phyloP scores from a whole-genome alignment of 2,888 invertebrate species.

The Megaustenia siamemsis region DNA sequence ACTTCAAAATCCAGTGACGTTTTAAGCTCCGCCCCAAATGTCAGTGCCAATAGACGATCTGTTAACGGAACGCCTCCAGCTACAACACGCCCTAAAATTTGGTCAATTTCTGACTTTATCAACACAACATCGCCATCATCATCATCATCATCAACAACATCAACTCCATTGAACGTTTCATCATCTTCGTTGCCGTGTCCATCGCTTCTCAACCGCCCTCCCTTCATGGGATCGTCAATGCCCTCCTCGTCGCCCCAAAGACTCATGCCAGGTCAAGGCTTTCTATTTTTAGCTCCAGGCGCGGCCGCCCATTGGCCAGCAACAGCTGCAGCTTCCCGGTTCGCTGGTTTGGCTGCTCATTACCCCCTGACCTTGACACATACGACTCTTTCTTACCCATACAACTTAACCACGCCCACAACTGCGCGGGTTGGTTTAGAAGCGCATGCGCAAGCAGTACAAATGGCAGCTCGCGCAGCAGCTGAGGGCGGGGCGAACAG shows the following conservation, averaged over 20 bases:
- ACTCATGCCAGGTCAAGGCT: conserved; percentile 55
- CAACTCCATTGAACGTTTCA: conserved; percentile 14
- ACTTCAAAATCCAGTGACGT: not conserved
- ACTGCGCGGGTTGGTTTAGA: conserved; percentile 56
- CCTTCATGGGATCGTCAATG: conserved; percentile 20
- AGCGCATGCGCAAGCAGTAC: conserved; percentile 34
- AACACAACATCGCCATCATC: conserved; percentile 47
- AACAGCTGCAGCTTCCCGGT: conserved; percentile 64
- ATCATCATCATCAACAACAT: conserved; percentile 25
- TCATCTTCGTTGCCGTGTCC: conserved; percentile 8
- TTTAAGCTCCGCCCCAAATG: not conserved
- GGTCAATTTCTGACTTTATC: conserved; percentile 52
- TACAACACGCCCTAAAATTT: conserved; percentile 45
- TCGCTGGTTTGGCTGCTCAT: conserved; percentile 51
- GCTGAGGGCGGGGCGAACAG: conserved; percentile 42
- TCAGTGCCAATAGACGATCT: not conserved
- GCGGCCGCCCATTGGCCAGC: conserved; percentile 62
- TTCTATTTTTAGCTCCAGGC: conserved; percentile 66
- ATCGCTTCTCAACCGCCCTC: not conserved
- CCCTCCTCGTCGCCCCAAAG: conserved; percentile 35
- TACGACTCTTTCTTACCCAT: conserved; percentile 74
- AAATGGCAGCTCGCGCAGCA: conserved; percentile 34
- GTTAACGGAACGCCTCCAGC: conserved; percentile 26
- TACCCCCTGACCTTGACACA: conserved; percentile 70
- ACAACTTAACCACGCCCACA: conserved; percentile 68